Base-by-base conservation (phyloP, 2,888 invertebrate species). In the Petrolisthes manimaculis region DNA sequence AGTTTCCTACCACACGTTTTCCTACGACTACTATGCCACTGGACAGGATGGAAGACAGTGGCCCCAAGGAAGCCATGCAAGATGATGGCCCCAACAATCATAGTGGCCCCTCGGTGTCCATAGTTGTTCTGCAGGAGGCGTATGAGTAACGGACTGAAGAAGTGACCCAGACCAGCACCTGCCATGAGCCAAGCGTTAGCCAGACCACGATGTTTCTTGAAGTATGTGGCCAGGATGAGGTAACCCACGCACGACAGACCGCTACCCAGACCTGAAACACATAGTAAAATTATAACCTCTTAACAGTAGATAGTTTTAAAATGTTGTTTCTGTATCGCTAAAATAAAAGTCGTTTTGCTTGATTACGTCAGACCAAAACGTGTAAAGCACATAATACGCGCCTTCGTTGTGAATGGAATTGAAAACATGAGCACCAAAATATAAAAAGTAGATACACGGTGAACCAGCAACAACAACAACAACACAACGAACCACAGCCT, bases 161-260 rank as follows among this genome's bases (percentile, higher is more conserved):
- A 77, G 80, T 88, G 83, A 18, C 90, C 90, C 14, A 83, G 24
- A 14, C 83, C 82, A 6, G 82, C 87, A 8, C 86, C 82, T 5
- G 86, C 86, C 85, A 88, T 84, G 74, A 88, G 82, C 21, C 82
- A 56, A 12, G 85, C 74, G 74, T 79, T 88, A 67, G 90, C 90
- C 86, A 83, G 85, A 51, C 90, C 90, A 6, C 86, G 71, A 21
- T 83, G 86, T 21, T 51, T 37, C 51, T 86, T 55, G 84, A 90
- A 90, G 83, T 90, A 90, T 18, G 82, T 79, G 1, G 90, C 87
- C 75, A 89, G 54, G 85, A 87, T 87, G 67, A 87, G 82, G 71
- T 82, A 84, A n/a, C 89, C 83, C 5, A 87, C 83, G 56, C 83
- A 86, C 12, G 77, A 69, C 21, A 87, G 56, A 6, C 87, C 87